These are phyloP conservation scores for Drosophila hawaiiensis DNA, from an alignment of 2,888 invertebrate genomes.

Conservation along the genomic window DNA sequence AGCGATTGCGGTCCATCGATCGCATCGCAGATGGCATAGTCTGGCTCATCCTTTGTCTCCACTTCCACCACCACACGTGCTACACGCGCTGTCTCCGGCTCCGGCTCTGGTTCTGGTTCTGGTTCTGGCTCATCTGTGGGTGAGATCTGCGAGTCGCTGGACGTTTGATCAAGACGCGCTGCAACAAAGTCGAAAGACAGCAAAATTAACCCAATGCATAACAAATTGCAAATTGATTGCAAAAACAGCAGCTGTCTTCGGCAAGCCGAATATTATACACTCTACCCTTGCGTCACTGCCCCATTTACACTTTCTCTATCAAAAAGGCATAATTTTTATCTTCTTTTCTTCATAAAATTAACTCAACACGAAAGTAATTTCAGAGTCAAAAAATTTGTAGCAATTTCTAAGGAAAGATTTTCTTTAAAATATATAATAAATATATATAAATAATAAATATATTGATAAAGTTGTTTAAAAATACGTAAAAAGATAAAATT, in stretches of 20 bases:
- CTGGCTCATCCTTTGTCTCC: constrained; percentile 15
- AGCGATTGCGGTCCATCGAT: constrained; percentile 79
- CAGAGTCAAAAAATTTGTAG: too few relatives aligned
- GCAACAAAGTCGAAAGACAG: constrained; percentile 5
- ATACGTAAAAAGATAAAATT: background rate
- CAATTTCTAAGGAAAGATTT: too few relatives aligned
- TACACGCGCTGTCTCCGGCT: constrained; percentile 48
- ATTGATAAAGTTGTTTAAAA: background rate
- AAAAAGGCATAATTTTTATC: too few relatives aligned
- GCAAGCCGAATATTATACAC: too few relatives aligned
- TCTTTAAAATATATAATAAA: too few relatives aligned
- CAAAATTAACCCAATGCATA: background rate
- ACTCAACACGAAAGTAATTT: too few relatives aligned
- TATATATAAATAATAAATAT: too few relatives aligned
- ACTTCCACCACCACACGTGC: background rate
- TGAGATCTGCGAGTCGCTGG: constrained; percentile 85
- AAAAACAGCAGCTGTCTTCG: too few relatives aligned
- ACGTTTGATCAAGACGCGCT: constrained; percentile 89
- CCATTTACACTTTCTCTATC: too few relatives aligned
- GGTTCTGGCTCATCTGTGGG: constrained; percentile 84
- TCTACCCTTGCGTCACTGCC: too few relatives aligned
- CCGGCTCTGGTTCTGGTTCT: constrained; percentile 70
- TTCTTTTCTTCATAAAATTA: too few relatives aligned
- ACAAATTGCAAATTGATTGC: background rate
- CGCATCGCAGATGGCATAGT: constrained; percentile 48